Evolutionary conservation across 92 coral and sea anemone genomes (phyloP), one percentile per base, ranked within the genome.

Genomic region (Phymanthus crucifer): DNA sequence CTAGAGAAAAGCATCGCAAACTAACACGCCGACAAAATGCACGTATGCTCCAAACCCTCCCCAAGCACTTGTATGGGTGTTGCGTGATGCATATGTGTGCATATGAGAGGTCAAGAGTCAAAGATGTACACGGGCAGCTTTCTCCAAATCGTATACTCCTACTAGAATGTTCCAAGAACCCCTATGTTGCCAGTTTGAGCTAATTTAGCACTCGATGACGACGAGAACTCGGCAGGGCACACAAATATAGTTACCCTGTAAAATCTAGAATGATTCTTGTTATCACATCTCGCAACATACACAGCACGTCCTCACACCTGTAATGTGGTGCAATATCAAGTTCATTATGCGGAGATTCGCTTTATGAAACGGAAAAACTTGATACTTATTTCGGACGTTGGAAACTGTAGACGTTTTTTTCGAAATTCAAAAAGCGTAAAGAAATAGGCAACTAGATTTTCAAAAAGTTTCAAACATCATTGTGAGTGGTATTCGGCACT

Each of bases 81-180:
- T 9, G 33, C 9, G 16, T 29, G 34, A 29, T 27, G 6, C 8
- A 4, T 24, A 26, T 61, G 26, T 14, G 26, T 3, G 17, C 11
- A 11, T 13, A 1, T 24, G 10, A 24, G 17, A 61, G 33, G 68
- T 61, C 68, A 61, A 16, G 13, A 10, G 68, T 12, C 17, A 18
- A 14, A 24, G 33, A 61, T 24, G 68, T 27, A 61, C 32, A 7
- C 10, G n/a, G 16, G 35, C 12, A 61, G 35, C 68, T 8, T 61
- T 61, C 32, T 61, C 9, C 17, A 27, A 24, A 61, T 29, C 8
- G 32, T 61, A 61, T 26, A 34, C 33, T 18, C 32, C 35, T 61
- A 54, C 68, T 61, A 34, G 68, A 61, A 61, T 61, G 68, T 61
- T 61, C 68, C 13, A 12, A 61, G 35, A 61, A 43, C 29, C 27